A percentile compares a stretch with the other conserved stretches of the same genome.
Evolutionary conservation across 2,113 vertebrate species (phyloP).

Genomic region (Peromyscus californicus): DNA sequence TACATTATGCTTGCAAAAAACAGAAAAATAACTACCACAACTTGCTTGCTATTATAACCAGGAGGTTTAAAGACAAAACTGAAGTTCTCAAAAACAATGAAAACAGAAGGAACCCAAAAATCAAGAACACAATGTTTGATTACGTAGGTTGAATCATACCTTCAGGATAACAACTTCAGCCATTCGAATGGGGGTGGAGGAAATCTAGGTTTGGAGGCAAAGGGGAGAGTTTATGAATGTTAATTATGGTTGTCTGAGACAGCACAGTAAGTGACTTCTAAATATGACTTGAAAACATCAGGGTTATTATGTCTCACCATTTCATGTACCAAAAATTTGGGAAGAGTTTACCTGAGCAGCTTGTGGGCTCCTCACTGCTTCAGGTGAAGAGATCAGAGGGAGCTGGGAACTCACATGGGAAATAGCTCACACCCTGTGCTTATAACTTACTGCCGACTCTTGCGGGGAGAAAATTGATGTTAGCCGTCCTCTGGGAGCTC

Average conservation of each 20-base stretch:
- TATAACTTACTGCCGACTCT: neutral
- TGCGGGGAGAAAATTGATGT: neutral
- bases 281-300: neutral
- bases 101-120: neutral
- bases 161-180: neutral
- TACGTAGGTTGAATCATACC: neutral
- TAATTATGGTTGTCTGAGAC: neutral
- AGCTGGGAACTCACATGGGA: too few relatives aligned
- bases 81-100: neutral
- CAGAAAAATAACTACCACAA: neutral
- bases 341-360: neutral
- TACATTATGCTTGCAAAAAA: neutral
- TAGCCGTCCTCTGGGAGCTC: neutral
- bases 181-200: neutral
- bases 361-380: neutral
- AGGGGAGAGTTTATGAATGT: neutral
- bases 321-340: neutral
- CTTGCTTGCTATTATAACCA: neutral
- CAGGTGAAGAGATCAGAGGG: rapidly evolving
- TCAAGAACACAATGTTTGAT: neutral
- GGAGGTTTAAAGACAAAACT: neutral
- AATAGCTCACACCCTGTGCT: neutral
- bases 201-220: neutral
- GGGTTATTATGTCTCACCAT: neutral
- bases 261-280: neutral